Evolutionary conservation across 2,113 vertebrate species (phyloP), one percentile per base, ranked within the genome.

Genomic region (Dendropsophus ebraccatus): DNA sequence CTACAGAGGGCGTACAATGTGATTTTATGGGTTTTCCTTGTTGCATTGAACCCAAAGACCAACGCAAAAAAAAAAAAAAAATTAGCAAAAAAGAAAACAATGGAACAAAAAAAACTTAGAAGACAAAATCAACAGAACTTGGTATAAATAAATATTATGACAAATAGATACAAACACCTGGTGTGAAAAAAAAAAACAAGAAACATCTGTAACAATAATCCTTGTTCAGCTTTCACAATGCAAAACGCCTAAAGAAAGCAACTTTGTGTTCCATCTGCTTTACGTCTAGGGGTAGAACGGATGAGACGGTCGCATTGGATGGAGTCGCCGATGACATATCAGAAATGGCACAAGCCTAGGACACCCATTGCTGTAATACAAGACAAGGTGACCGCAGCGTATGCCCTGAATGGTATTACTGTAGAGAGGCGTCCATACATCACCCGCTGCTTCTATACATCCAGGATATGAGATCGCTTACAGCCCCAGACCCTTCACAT

Each of bases 351-450:
- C 54, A 5, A 80, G 77, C 77, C 76, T 41, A 75, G 14, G 50
- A 28, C 25, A 41, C 52, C n/a, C 56, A n/a, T 10, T n/a, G 25
- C 54, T 76, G 72, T 25, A 84, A 49, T 62, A 76, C 21, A 47
- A 49, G 37, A 62, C 82, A 84, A 76, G 72, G 83, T 76, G 50
- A 76, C 72, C 37, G 72, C 73, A 50, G 35, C 58, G 30, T 52
- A 37, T 37, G 69, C 65, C 25, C 45, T 37, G 47, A 11, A 52
- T 37, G 45, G 45, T 47, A 52, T 23, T 21, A 10, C 2, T 9
- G 25, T 74, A 25, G 49, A 47, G 28, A 14, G 23, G 69, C 70
- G 8, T 41, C 8, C 13, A 16, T 56, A 52, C 9, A 60, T 37
- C 19, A 17, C 19, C 49, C 54, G 3, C 54, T 62, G 32, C 47